Evolutionary conservation across 2,113 vertebrate genomes (phyloP), one percentile per base, ranked within the genome.

Genomic region (Sander vitreus): DNA sequence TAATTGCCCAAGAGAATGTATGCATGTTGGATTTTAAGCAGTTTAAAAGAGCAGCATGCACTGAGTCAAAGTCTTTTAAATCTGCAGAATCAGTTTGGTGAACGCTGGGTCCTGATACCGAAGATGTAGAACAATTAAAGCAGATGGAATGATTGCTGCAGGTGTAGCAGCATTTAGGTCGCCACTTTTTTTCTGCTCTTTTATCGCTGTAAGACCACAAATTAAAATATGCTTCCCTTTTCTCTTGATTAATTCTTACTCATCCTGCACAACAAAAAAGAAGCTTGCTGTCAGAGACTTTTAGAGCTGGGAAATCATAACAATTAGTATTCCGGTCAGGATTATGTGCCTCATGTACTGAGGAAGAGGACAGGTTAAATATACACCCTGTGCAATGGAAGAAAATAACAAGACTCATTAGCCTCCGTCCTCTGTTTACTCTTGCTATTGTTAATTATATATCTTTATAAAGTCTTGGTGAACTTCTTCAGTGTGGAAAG

Each of bases 381-480:
- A 83, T 88, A 86, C 65, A 73, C 65, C 39, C 81, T 78, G 74
- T 69, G 81, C 25, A 13, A 25, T 78, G 51, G 48, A 60, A 84
- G 83, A 87, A 85, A 87, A 85, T 85, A 85, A 92, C 85, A 58
- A 73, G 78, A 73, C 81, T 87, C 73, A 84, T 90, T 88, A 85
- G 66, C 73, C 15, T 83, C 48, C 74, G 58, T 68, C 36, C 75
- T 89, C 64, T 85, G 76, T 88, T 89, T 85, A 71, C 73, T 81
- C 53, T 23, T n/a, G 53, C 36, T 57, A 33, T 25, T 30, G 57
- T 39, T 77, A 57, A 74, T 71, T 58, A 73, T 73, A 73, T 69
- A 79, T 83, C 48, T 60, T 66, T 69, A 68, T 30, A 70, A 45
- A 73, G 39, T 85, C 36, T 6, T 53, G n/a, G 25, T 68, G 51